Base-by-base conservation (phyloP, 2,797 vertebrate genomes). In the Cossypha dichroa region DNA sequence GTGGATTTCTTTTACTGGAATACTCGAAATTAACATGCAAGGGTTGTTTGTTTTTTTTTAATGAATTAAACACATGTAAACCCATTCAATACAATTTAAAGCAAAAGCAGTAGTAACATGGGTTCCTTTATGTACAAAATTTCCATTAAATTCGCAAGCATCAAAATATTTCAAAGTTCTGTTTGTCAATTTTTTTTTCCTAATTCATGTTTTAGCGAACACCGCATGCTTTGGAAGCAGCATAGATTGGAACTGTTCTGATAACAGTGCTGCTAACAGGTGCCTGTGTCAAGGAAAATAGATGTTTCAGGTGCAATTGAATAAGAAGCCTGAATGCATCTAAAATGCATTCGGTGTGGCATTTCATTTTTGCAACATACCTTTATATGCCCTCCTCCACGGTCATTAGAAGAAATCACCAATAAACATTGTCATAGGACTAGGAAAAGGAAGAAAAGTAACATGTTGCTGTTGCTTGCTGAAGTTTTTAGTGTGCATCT, bases 301-400 rank as follows among this genome's bases (percentile, higher is more conserved):
- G 29, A 8, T 58, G 38, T 29, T 79, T 80, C 18, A n/a, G 25
- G 46, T 73, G 29, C 20, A 77, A 40, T 12, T 63, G 5, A 68
- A 4, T 70, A 74, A 68, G 18, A 82, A 73, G 20, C 10, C 55
- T 31, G 8, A 23, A 34, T 13, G 3, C 13, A 28, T 69, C 48
- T 68, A 36, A 85, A 73, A 22, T 16, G 33, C 12, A 25, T 68
- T 29, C 15, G 33, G 0, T 28, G 11, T 46, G 20, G 2, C 11
- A 21, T 66, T 85, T 87, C 9, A 9, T 73, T 63, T 26, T 36
- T 62, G 22, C 15, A 46, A 6, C 4, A 25, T 51, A 17, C 4
- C 9, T 56, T 46, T 38, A 15, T 9, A 13, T 17, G 5, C 4
- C 3, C 1, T 25, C 8, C 21, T 56, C 25, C 5, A 3, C 23